These are phyloP conservation scores for Phalacrocorax aristotelis DNA, from an alignment of 2,113 vertebrate species.

Conservation along the genomic window DNA sequence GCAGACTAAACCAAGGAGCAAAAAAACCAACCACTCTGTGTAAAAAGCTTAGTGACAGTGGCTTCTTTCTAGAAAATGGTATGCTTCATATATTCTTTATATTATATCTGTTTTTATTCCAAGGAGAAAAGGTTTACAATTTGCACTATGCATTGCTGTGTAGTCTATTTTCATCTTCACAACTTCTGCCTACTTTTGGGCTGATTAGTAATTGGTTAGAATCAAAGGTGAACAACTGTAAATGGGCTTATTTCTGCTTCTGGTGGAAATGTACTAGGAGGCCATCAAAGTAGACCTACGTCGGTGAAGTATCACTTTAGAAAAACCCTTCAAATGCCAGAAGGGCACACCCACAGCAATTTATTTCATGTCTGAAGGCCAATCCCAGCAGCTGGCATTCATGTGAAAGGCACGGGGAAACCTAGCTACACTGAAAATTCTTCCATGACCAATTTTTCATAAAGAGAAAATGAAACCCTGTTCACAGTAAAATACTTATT, in stretches of 20 bases:
- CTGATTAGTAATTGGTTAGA: not conserved
- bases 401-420: slow-evolving; percentile 1
- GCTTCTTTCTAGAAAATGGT: not conserved
- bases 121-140: not conserved
- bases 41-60: not conserved
- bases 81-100: not conserved
- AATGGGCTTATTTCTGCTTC: not conserved
- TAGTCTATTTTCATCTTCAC: not conserved
- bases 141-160: not conserved
- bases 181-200: not conserved
- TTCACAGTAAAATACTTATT: slow-evolving; percentile 54
- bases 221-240: not conserved
- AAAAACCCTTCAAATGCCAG: slow-evolving; percentile 47
- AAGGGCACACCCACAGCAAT: not conserved
- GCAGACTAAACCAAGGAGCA: slow-evolving; percentile 26
- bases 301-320: not conserved
- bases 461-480: slow-evolving; percentile 6
- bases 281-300: not conserved
- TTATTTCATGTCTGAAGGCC: slow-evolving; percentile 32
- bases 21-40: not conserved
- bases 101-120: not conserved
- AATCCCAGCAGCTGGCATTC: slow-evolving; percentile 1
- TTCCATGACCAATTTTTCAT: slow-evolving; percentile 18
- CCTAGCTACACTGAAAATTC: slow-evolving; percentile 22
- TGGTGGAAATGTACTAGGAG: not conserved